Base-by-base conservation (phyloP, 1,140 invertebrate genomes). In the Heliothis virescens region DNA sequence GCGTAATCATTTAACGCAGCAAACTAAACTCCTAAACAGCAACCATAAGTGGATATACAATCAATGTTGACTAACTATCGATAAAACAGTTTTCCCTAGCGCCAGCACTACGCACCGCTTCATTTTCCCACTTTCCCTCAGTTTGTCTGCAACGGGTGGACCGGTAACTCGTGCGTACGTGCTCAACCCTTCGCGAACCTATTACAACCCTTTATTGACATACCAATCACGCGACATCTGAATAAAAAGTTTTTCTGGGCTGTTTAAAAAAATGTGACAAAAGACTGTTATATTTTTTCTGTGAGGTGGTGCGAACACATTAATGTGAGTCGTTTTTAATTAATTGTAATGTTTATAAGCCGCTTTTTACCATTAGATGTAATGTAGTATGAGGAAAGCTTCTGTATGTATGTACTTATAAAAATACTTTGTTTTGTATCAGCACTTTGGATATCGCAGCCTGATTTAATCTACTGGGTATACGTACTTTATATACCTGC, bases 81-180 rank as follows among this genome's bases (percentile, higher is more conserved):
- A 85, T 84, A 82, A 76, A 76, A 76, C 60, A 76, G 34, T 65
- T 76, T 65, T 55, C 60, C 41, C 60, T 59, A 26, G 12, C 52
- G 69, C 47, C 89, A 82, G 55, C 90, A 80, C 89, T 88, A 85
- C 53, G 72, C 79, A 86, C 86, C 82, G 83, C 87, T 91, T 90
- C 80, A 89, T 90, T 90, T 92, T 89, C 87, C 86, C 87, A 87
- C 85, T 89, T 90, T 87, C 85, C 85, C 83, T 80, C 87, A 92
- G 91, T 92, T 85, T 71, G 86, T 87, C 80, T 87, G 71, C 80
- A 83, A 67, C 79, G 76, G 34, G 59, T 47, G 60, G 74, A 63
- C 60, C 26, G 48, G 16, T 13, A n/a, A 26, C 74, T 76, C 59
- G 74, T 76, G 48, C 9, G n/a, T 9, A 12, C 55, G 21, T 48